Conservation (phyloP, 2,113 vertebrate genomes). For the Lepus americanus region DNA sequence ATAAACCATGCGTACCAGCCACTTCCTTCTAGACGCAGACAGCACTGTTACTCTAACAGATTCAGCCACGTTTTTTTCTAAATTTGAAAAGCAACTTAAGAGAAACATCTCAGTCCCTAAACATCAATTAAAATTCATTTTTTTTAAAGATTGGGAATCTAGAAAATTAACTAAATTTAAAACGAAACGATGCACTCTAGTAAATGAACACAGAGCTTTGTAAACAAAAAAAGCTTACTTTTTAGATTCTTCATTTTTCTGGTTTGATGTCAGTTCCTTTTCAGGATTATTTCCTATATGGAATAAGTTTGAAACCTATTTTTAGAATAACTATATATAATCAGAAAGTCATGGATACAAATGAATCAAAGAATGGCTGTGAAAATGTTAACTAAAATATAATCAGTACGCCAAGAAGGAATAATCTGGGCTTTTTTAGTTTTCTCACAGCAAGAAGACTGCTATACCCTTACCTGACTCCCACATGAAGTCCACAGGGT, state of each 20-base stretch:
- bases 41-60: background rate
- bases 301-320: conserved; percentile 67
- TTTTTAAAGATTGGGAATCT: background rate
- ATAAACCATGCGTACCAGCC: background rate
- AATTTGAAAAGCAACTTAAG: background rate
- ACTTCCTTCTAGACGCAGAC: background rate
- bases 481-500: background rate
- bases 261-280: conserved; percentile 79
- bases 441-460: background rate
- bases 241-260: conserved; percentile 86
- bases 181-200: background rate
- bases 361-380: conserved; percentile 11
- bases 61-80: background rate
- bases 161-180: background rate
- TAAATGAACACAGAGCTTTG: background rate
- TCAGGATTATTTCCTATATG: conserved; percentile 82
- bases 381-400: background rate
- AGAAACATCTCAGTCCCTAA: background rate
- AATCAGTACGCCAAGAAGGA: background rate
- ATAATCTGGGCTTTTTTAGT: background rate
- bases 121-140: background rate
- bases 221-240: conserved; percentile 80
- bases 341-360: background rate
- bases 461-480: background rate
- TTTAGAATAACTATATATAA: conserved; percentile 67